Conservation (phyloP, 2,113 vertebrate species). For the Ranitomeya imitator region DNA sequence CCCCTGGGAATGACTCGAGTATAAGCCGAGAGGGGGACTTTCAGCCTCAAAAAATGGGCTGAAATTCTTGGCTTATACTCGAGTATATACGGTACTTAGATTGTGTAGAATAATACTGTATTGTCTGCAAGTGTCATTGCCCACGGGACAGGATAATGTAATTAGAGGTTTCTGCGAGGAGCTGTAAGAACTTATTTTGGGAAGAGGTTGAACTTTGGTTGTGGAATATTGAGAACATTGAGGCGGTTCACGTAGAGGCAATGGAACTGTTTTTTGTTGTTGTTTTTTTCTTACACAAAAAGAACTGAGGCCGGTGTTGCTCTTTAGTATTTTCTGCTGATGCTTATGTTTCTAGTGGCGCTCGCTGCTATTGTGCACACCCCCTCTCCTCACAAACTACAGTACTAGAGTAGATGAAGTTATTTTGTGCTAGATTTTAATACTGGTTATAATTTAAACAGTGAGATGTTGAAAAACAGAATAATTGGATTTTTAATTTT, state of each 20-base stretch:
- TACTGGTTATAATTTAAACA: too few relatives aligned
- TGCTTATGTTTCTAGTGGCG: constrained; percentile 20
- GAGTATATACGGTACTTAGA: not conserved
- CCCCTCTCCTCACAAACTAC: constrained; percentile 3
- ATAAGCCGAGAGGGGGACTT: too few relatives aligned
- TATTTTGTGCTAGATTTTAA: not conserved
- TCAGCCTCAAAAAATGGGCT: too few relatives aligned
- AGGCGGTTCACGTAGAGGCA: constrained; percentile 23
- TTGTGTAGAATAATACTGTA: constrained; percentile 26
- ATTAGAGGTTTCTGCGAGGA: constrained; percentile 34
- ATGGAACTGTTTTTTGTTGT: not conserved
- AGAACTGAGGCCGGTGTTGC: not conserved
- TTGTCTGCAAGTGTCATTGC: constrained; percentile 39
- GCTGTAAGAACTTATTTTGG: constrained; percentile 45
- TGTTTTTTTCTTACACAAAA: constrained; percentile 16
- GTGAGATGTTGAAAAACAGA: too few relatives aligned
- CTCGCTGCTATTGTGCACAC: not conserved
- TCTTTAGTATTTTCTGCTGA: not conserved
- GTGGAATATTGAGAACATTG: constrained; percentile 50
- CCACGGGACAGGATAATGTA: constrained; percentile 45
- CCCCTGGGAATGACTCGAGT: too few relatives aligned
- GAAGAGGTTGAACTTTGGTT: constrained; percentile 47
- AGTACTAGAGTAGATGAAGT: not conserved
- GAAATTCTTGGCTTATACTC: too few relatives aligned
- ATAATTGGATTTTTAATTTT: too few relatives aligned